Conservation (phyloP, 2,888 invertebrate species). For the Graphium colonna region DNA sequence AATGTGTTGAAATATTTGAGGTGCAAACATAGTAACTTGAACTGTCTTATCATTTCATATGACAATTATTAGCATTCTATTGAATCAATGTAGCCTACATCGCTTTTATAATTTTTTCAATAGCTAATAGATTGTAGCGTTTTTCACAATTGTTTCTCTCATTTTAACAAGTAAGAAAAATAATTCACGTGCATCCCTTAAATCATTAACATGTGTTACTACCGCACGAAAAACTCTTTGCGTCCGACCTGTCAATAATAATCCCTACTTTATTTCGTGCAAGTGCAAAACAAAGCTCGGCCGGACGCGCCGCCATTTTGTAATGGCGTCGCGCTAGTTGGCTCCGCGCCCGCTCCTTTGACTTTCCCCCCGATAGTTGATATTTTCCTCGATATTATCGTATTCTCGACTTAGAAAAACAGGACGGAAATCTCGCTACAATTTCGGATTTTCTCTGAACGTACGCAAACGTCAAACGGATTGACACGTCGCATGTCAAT, state of each 20-base stretch:
- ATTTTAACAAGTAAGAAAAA: too few relatives aligned
- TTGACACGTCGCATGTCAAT: slow-evolving; percentile 12
- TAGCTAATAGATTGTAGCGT: too few relatives aligned
- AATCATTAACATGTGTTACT: slow-evolving; percentile 2
- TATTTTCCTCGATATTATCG: slow-evolving; percentile 36
- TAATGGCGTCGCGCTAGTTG: slow-evolving; percentile 62
- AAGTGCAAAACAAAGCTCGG: slow-evolving; percentile 42
- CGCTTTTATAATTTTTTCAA: too few relatives aligned
- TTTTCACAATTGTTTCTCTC: too few relatives aligned
- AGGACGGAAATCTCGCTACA: slow-evolving; percentile 2
- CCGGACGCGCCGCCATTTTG: slow-evolving; percentile 48
- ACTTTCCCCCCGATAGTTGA: slow-evolving; percentile 49
- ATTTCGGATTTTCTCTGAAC: slow-evolving; percentile 26
- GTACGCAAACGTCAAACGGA: slow-evolving; percentile 12
- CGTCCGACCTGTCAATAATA: slow-evolving; percentile 33
- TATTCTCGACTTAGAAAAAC: slow-evolving; percentile 28
- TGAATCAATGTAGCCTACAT: too few relatives aligned
- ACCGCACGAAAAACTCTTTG: slow-evolving; percentile 23
- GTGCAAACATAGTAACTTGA: too few relatives aligned
- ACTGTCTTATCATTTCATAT: too few relatives aligned
- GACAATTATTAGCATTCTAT: too few relatives aligned
- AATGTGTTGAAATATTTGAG: too few relatives aligned
- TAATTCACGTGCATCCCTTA: slow-evolving; percentile 43
- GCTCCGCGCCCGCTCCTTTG: slow-evolving; percentile 60
- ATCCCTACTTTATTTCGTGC: slow-evolving; percentile 30